Base-by-base conservation (phyloP, 2,888 invertebrate genomes). In the Drosophila nr. perissopoda region DNA sequence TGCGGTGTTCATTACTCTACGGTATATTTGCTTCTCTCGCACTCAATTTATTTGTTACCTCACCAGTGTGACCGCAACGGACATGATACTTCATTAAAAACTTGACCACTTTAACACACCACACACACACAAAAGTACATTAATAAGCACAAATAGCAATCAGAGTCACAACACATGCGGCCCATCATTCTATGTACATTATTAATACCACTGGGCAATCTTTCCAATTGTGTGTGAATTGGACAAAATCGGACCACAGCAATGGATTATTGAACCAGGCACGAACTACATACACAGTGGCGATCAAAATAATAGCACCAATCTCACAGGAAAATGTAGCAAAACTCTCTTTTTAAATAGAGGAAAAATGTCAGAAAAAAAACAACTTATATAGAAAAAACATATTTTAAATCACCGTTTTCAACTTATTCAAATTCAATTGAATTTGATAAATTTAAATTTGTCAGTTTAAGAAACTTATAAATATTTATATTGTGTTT, bases 61-160 rank as follows among this genome's bases (percentile, higher is more conserved):
- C 80, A 78, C 36, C 51, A 66, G 31, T 57, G 56, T 48, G 88
- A 80, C 73, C 89, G 79, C 84, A 86, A 68, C 61, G 78, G 61
- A 76, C 65, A 74, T 77, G 77, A 86, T 87, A 77, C 89, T 80
- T 76, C 86, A 87, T 86, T 78, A 71, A 67, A 56, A 40, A 29
- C 49, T 64, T 78, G 63, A 68, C 45, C 33, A 33, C 10, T 33
- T 10, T 10, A 31, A 33, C 59, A 34, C 52, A 25, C 33, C 62
- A 79, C 59, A 57, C 31, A 42, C 25, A 34, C 31, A 40, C 66
- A 67, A 52, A 42, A 29, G 49, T 59, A 58, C 62, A 59, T 75
- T 59, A 74, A 74, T 62, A 65, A 74, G 69, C 56, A 69, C 56
- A 66, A 69, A 48, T 49, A 45, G 73, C 38, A 58, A 48, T 38